Evolutionary conservation across 1,140 invertebrate species (phyloP).

Genomic region (Drosophila gunungcola): DNA sequence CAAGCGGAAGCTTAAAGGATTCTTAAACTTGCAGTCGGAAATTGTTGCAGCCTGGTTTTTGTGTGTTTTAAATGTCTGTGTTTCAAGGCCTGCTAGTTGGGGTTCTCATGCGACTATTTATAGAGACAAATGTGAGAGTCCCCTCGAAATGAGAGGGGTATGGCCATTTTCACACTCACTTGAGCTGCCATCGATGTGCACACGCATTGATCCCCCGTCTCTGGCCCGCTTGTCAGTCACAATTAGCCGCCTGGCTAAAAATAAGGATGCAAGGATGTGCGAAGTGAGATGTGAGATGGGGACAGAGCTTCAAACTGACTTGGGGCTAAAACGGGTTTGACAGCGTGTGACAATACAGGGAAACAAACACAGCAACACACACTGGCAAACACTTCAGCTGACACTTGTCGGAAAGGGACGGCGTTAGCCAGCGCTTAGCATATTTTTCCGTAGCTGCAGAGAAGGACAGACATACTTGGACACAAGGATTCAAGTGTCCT

Average conservation of each 20-base stretch:
- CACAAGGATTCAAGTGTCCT: conserved; percentile 77
- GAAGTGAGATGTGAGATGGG: neutral
- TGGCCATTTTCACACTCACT: conserved; percentile 72
- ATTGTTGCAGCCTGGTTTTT: conserved; percentile 10
- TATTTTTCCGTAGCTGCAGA: conserved; percentile 54
- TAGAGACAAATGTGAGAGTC: conserved; percentile 25
- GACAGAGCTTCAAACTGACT: conserved; percentile 58
- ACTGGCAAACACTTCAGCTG: conserved; percentile 26
- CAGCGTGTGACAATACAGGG: conserved; percentile 73
- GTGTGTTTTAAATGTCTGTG: conserved; percentile 20
- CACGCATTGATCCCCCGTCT: conserved; percentile 32
- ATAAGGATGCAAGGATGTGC: conserved; percentile 43
- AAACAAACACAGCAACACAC: conserved; percentile 22
- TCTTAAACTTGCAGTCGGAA: conserved; percentile 22
- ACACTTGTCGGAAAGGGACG: conserved; percentile 27
- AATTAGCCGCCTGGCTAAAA: conserved; percentile 78
- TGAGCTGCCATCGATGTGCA: conserved; percentile 65
- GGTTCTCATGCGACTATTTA: conserved; percentile 35
- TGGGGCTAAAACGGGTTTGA: conserved; percentile 68
- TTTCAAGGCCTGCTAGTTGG: conserved; percentile 7
- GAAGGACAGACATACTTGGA: conserved; percentile 70
- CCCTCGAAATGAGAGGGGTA: conserved; percentile 25
- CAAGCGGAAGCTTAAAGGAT: conserved; percentile 47
- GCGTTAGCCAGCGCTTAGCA: conserved; percentile 51
- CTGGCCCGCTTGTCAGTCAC: conserved; percentile 66